Percentiles rank a stretch among this genome's conserved stretches.
Evolutionary conservation across 2,888 invertebrate genomes (phyloP).

Genomic region (Pristionchus mayeri): DNA sequence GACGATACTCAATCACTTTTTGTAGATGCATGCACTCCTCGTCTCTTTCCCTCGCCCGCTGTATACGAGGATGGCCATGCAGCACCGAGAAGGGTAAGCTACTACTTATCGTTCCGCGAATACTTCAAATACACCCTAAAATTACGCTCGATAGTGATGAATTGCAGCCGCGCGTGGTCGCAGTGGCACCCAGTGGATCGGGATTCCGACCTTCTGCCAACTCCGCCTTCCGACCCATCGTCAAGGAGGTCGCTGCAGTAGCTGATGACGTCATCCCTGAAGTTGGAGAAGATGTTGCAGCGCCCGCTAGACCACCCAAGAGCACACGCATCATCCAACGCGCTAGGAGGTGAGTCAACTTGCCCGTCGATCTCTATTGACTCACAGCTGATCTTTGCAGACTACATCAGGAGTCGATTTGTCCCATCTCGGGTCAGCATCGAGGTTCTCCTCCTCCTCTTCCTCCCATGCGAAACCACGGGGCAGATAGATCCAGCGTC

Average conservation of each 20-base stretch:
- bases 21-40: conserved; percentile 28
- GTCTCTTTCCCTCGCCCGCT: conserved; percentile 19
- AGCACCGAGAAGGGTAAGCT: background rate
- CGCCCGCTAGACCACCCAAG: conserved; percentile 45
- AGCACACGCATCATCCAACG: conserved; percentile 32
- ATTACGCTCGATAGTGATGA: conserved; percentile 28
- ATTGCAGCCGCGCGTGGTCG: conserved; percentile 19
- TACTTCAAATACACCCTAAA: background rate
- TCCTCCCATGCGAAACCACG: background rate
- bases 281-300: background rate
- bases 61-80: background rate
- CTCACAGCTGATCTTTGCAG: background rate
- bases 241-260: background rate
- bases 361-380: background rate
- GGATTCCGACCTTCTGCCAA: conserved; percentile 23
- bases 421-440: background rate
- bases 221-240: conserved; percentile 39
- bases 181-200: background rate
- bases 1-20: conserved; percentile 11
- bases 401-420: conserved; percentile 13
- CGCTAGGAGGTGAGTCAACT: conserved; percentile 1
- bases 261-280: background rate
- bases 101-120: background rate
- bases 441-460: conserved; percentile 25
- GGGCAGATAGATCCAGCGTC: background rate